Conservation (phyloP, 1,140 invertebrate genomes). For the Leptestheria dahalacensis region DNA sequence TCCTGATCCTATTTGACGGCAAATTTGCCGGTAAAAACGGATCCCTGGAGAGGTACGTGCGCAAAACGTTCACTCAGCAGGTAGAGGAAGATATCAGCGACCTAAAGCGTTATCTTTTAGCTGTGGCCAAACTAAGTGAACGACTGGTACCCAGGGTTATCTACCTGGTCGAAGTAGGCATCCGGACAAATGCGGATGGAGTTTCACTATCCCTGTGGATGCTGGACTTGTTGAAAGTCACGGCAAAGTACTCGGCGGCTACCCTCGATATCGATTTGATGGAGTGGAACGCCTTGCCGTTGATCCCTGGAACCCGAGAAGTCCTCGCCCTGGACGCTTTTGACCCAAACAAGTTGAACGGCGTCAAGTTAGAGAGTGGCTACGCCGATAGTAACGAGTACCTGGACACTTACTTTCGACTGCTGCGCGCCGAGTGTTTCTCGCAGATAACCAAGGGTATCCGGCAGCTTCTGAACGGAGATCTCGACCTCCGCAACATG, state of each 20-base stretch:
- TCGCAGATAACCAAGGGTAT: conserved; percentile 2
- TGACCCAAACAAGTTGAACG: neutral
- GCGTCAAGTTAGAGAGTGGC: neutral
- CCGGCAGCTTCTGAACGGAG: neutral
- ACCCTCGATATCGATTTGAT: neutral
- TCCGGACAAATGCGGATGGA: no score
- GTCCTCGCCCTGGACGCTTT: neutral
- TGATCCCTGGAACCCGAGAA: neutral
- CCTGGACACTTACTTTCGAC: conserved; percentile 12
- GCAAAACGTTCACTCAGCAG: neutral
- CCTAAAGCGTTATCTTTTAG: conserved; percentile 4
- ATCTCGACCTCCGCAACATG: conserved; percentile 8
- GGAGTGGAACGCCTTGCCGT: neutral
- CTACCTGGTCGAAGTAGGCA: conserved; percentile 2
- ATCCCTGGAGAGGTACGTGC: neutral
- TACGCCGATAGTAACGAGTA: conserved; percentile 10
- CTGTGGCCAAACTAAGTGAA: conserved; percentile 6
- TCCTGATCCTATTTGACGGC: neutral
- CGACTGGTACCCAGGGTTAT: neutral
- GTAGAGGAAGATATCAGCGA: neutral
- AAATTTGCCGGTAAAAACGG: neutral
- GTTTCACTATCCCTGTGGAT: no score
- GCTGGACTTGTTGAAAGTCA: neutral
- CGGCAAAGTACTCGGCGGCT: neutral
- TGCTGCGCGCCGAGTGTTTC: conserved; percentile 12